Percentiles rank a stretch among this genome's conserved stretches.
These are phyloP conservation scores for Cordilura impudica DNA, from an alignment of 2,888 invertebrate species.

Conservation along the genomic window DNA sequence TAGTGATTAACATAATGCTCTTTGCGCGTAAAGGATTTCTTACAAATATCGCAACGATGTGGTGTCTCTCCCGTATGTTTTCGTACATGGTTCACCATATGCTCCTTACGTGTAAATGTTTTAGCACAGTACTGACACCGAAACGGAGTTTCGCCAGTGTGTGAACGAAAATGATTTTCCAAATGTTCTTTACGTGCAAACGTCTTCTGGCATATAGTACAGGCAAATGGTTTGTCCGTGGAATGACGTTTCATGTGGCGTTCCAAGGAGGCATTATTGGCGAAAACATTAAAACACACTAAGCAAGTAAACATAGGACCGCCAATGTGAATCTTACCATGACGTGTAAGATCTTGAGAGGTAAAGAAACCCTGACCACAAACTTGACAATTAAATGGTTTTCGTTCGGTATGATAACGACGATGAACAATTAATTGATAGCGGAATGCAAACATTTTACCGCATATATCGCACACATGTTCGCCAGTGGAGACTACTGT, in stretches of 20 bases:
- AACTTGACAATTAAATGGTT: conserved; percentile 89
- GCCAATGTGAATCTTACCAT: conserved; percentile 91
- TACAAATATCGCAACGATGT: conserved; percentile 90
- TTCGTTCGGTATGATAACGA: conserved; percentile 90
- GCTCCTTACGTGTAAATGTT: conserved; percentile 90
- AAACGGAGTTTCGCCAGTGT: conserved; percentile 90
- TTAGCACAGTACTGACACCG: conserved; percentile 91
- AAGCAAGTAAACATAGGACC: conserved; percentile 86
- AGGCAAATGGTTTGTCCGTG: conserved; percentile 91
- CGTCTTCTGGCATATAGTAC: conserved; percentile 90
- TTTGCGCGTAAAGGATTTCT: conserved; percentile 91
- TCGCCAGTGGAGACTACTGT: conserved; percentile 81
- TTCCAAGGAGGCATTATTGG: conserved; percentile 84
- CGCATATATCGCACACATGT: conserved; percentile 90
- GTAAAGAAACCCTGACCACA: conserved; percentile 91
- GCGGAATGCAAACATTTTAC: conserved; percentile 91
- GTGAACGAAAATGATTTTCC: conserved; percentile 90
- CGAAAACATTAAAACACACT: conserved; percentile 86
- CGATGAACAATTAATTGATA: conserved; percentile 92
- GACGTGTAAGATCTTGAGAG: conserved; percentile 87
- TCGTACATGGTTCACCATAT: conserved; percentile 91
- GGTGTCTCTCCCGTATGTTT: conserved; percentile 91
- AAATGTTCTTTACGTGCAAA: conserved; percentile 92
- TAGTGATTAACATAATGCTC: conserved; percentile 93
- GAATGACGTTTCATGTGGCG: conserved; percentile 89